Percentiles rank a stretch among this genome's conserved stretches.
Evolutionary conservation across 2,888 invertebrate species (phyloP).

Genomic region (Agriotes lineatus): DNA sequence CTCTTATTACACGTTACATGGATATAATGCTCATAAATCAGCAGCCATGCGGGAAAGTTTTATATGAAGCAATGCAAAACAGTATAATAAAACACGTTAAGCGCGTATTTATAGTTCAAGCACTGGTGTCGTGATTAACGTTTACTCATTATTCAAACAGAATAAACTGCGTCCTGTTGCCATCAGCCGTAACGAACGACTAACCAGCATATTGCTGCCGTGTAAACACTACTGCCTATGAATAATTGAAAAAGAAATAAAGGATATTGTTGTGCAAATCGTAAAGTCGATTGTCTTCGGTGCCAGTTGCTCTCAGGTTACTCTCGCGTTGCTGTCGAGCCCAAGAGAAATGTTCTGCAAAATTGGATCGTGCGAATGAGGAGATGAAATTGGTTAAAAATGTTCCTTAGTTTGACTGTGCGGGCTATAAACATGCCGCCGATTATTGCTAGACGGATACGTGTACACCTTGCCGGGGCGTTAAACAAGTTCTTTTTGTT

Average conservation of each 20-base stretch:
- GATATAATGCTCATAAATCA: conserved; percentile 63
- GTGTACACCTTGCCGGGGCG: too few species aligned
- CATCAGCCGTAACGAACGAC: conserved; percentile 56
- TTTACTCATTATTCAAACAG: conserved; percentile 62
- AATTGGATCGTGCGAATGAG: conserved; percentile 44
- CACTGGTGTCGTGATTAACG: conserved; percentile 64
- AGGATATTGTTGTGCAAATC: conserved; percentile 45
- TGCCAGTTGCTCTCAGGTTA: conserved; percentile 43
- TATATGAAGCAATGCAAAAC: conserved; percentile 64
- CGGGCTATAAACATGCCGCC: conserved; percentile 19
- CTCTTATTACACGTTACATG: conserved; percentile 64
- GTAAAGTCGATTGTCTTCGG: conserved; percentile 45
- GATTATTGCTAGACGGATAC: too few species aligned
- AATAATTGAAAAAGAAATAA: conserved; percentile 46
- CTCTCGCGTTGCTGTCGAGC: conserved; percentile 42
- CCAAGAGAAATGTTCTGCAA: conserved; percentile 45
- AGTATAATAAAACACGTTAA: conserved; percentile 64
- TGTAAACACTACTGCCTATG: conserved; percentile 43
- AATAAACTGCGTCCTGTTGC: conserved; percentile 60
- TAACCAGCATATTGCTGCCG: conserved; percentile 48
- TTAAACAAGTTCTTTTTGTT: too few species aligned
- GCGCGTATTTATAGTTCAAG: conserved; percentile 64
- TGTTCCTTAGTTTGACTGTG: conserved; percentile 33
- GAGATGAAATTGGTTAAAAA: conserved; percentile 43
- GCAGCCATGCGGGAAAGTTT: conserved; percentile 63